phyloP scores from a whole-genome alignment of 92 coral and sea anemone species.

The Plumapathes pennacea region DNA sequence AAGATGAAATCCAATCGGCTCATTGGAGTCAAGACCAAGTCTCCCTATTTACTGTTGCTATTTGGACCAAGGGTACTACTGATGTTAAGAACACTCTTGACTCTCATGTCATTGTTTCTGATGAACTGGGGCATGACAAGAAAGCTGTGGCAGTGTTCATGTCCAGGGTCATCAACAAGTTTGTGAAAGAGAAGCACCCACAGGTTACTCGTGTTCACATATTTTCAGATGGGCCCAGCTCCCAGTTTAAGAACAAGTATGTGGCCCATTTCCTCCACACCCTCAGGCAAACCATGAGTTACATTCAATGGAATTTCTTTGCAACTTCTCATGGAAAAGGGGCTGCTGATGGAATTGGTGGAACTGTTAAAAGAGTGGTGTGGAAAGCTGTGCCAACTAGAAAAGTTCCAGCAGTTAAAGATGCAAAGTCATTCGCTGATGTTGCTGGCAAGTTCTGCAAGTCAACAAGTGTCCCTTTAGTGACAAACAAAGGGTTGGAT shows the following conservation, averaged over 20 bases:
- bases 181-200: slow-evolving; percentile 31
- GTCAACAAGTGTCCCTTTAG: slow-evolving; percentile 39
- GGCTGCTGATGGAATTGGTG: slow-evolving; percentile 56
- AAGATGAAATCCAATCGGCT: slow-evolving; percentile 63
- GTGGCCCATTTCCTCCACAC: slow-evolving; percentile 39
- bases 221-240: slow-evolving; percentile 69
- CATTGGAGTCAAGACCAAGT: slow-evolving; percentile 72
- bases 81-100: slow-evolving; percentile 20
- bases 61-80: slow-evolving; percentile 35
- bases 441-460: slow-evolving; percentile 47
- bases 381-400: slow-evolving; percentile 53
- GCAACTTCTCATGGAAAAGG: slow-evolving; percentile 67
- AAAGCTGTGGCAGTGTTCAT: slow-evolving; percentile 56
- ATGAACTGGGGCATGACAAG: slow-evolving; percentile 60
- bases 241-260: slow-evolving; percentile 54
- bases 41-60: slow-evolving; percentile 51
- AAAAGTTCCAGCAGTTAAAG: slow-evolving; percentile 24
- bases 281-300: slow-evolving; percentile 15
- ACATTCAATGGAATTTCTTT: slow-evolving; percentile 49
- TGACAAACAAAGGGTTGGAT: slow-evolving; percentile 25
- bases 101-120: slow-evolving; percentile 37
- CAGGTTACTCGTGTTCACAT: slow-evolving; percentile 20
- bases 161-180: slow-evolving; percentile 9
- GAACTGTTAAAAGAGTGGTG: slow-evolving; percentile 42
- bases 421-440: slow-evolving; percentile 45